Evolutionary conservation across 1,140 invertebrate species (phyloP), one percentile per base, ranked within the genome.

Genomic region (Phthorimaea operculella): DNA sequence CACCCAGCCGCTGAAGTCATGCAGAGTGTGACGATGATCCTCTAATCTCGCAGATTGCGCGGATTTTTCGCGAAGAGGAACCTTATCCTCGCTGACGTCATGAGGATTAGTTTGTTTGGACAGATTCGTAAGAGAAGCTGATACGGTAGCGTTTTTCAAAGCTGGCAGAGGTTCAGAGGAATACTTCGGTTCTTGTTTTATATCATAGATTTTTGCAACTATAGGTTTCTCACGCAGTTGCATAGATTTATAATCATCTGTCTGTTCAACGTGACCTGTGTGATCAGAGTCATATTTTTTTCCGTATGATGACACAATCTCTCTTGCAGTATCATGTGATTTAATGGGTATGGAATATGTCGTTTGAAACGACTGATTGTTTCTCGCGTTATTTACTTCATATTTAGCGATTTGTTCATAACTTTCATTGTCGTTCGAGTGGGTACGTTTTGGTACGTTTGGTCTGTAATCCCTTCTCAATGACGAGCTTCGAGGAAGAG

Each of bases 171-270:
- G 21, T 28, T 28, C 21, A 28, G 21, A 4, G 21, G 6, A 28
- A 28, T 28, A 28, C 21, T 28, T 28, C 21, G 21, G 21, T 28
- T 28, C 21, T 28, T 28, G 2, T 28, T 28, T 28, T 28, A 28
- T 28, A 39, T 39, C 36, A n/a, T 39, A 39, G n/a, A 3, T 2
- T 4, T 39, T 39, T 10, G n/a, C 36, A n/a, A 12, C 3, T 12
- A 9, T 39, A n/a, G 10, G 10, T 12, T n/a, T 39, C 50, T 44
- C 47, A 15, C 9, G 44, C 44, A 50, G 18, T 18, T 75, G 72
- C 58, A 73, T 63, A 49, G 66, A 76, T 63, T 83, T 81, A 51
- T 76, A 76, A 59, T 83, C 78, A 57, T 83, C 80, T n/a, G 80
- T 83, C 57, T 72, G 73, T 60, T 67, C 63, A 54, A 58, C 57